phyloP scores from a whole-genome alignment of 2,113 vertebrate genomes.

The Anguilla japonica region DNA sequence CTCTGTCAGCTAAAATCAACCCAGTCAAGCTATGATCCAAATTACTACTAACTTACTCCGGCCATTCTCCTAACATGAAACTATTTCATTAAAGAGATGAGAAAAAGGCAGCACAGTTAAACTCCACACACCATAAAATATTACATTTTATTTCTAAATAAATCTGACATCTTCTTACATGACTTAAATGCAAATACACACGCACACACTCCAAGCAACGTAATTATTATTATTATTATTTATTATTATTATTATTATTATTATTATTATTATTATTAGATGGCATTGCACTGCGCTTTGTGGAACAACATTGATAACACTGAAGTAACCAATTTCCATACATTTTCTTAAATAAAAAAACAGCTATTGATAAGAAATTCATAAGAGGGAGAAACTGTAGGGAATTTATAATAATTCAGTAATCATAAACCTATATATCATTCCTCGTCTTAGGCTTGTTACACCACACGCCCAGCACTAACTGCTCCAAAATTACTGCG shows the following conservation, averaged over 20 bases:
- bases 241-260: not conserved
- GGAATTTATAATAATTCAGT: not conserved
- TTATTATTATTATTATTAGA: not conserved
- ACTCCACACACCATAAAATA: not conserved
- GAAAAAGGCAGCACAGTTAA: not conserved
- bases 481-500: conserved; percentile 79
- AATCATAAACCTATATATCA: conserved; percentile 66
- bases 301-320: not conserved
- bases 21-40: conserved; percentile 70
- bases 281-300: not conserved
- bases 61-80: conserved; percentile 8
- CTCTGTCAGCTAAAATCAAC: conserved; percentile 88
- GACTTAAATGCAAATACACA: no score
- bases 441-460: conserved; percentile 55
- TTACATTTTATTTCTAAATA: not conserved
- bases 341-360: not conserved
- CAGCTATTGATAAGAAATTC: not conserved
- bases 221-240: no score
- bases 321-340: not conserved
- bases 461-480: conserved; percentile 72
- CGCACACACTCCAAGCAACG: no score
- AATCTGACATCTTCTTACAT: not conserved
- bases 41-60: conserved; percentile 69
- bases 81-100: conserved; percentile 19
- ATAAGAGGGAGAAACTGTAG: not conserved